A percentile compares a stretch with the other conserved stretches of the same genome.
These are phyloP conservation scores for Pseudotriccus pelzelni DNA, from an alignment of 2,797 vertebrate species.

Conservation along the genomic window DNA sequence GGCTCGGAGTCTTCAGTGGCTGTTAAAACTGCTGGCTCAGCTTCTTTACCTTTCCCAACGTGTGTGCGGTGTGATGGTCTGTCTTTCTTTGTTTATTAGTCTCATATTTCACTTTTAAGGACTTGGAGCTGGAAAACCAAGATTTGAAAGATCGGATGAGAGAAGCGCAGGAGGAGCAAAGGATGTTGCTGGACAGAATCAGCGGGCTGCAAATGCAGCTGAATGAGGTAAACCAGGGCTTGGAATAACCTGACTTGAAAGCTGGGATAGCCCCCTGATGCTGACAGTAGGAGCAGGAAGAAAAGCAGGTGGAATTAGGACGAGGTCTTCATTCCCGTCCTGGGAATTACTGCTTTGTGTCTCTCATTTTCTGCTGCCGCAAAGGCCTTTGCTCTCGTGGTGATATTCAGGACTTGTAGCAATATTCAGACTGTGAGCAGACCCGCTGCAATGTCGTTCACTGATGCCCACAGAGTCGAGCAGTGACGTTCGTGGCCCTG, in stretches of 20 bases:
- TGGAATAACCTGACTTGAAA: background rate
- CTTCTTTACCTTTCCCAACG: background rate
- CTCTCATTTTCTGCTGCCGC: background rate
- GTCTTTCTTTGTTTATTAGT: no score
- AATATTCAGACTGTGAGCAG: background rate
- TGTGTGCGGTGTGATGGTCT: background rate
- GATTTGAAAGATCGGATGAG: slow-evolving; percentile 85
- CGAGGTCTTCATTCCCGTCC: background rate
- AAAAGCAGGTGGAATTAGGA: no score
- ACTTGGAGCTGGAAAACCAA: slow-evolving; percentile 90
- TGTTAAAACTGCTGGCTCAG: background rate
- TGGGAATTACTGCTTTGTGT: background rate
- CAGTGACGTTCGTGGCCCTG: background rate
- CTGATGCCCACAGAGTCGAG: background rate
- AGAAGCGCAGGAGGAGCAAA: slow-evolving; percentile 89
- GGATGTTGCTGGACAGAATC: slow-evolving; percentile 86
- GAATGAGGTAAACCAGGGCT: slow-evolving; percentile 80
- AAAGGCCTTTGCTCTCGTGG: background rate
- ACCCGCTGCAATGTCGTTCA: accelerated
- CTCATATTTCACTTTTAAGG: slow-evolving; percentile 67
- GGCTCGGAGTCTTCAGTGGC: background rate
- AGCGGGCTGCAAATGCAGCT: slow-evolving; percentile 88
- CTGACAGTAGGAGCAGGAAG: background rate
- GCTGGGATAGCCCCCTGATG: accelerated
- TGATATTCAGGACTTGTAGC: background rate